A percentile compares a stretch with the other conserved stretches of the same genome.
These are phyloP conservation scores for Ornithorhynchus anatinus DNA, from an alignment of 2,113 vertebrate genomes.

Conservation along the genomic window DNA sequence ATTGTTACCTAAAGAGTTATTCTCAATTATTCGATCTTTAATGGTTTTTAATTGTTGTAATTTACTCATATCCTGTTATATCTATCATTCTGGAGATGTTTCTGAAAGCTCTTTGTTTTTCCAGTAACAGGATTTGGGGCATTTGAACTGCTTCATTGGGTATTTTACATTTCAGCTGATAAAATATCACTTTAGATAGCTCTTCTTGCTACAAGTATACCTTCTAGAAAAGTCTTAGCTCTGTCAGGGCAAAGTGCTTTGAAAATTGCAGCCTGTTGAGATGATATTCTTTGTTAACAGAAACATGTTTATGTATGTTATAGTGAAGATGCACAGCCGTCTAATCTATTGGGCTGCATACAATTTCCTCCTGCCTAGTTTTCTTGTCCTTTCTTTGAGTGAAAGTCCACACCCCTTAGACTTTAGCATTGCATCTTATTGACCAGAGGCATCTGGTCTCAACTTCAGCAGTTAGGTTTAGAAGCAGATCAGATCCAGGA, in stretches of 20 bases:
- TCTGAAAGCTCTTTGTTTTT: conserved; percentile 64
- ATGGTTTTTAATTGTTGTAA: conserved; percentile 68
- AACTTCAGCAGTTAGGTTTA: conserved; percentile 40
- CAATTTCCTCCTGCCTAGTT: conserved; percentile 16
- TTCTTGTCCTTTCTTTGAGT: neutral
- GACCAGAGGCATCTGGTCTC: conserved; percentile 27
- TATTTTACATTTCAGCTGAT: neutral
- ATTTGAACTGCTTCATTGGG: conserved; percentile 16
- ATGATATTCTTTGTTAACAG: neutral
- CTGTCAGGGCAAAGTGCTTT: conserved; percentile 7
- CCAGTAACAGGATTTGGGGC: conserved; percentile 49
- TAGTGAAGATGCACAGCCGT: conserved; percentile 1
- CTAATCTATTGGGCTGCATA: neutral
- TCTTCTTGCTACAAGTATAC: neutral
- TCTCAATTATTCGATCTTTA: conserved; percentile 63
- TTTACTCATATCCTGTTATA: conserved; percentile 52
- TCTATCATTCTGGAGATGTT: conserved; percentile 39
- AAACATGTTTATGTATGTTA: neutral
- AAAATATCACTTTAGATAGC: conserved; percentile 12
- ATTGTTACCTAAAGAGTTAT: conserved; percentile 71
- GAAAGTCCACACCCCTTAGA: neutral
- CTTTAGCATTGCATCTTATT: neutral
- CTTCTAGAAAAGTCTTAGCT: conserved; percentile 2
- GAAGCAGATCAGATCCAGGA: conserved; percentile 56
- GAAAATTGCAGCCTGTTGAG: neutral